Evolutionary conservation across 37 sponge, comb jelly and placozoan species (phyloP), one percentile per base, ranked within the genome.

Genomic region (Mnemiopsis leidyi): DNA sequence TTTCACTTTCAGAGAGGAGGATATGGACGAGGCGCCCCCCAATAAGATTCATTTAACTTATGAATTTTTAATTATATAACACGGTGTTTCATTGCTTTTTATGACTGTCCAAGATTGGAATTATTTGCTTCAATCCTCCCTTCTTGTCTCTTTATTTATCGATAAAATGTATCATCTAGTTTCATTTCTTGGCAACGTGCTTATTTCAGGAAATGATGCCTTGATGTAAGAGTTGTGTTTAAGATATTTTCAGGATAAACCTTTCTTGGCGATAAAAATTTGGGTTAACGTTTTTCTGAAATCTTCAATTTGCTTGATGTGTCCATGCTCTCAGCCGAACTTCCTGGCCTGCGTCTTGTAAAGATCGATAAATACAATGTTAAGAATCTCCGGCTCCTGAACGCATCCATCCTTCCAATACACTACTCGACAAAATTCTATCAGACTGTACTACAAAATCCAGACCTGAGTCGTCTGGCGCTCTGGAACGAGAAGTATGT

Each of bases 1-100:
- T 20, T 33, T 35, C 13, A 23, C 0, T 85, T 85, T 85, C 90
- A 85, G 90, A 85, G 90, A 39, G 90, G 90, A 85, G 90, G 90
- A 40, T 85, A 85, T 28, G 90, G 90, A 85, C 32, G 90, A 85
- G 90, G 90, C 1, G 90, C 48, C 20, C 32, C 79, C 25, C 90
- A 85, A 33, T 85, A 37, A 85, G 61, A 85, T 85, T 38, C 33
- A 71, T 29, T 71, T 29, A 21, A 9, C 23, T 23, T 85, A 3
- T 85, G 61, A 40, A 2, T 85, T 85, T 85, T 85, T 32, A 39
- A 20, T n/a, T 85, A 85, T 40, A 9, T 77, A 77, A 77, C 26
- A 77, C 79, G 36, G 30, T 77, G 79, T 77, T 77, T 77, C 35
- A 77, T 32, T 77, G 79, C 34, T 77, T 77, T 18, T n/a, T n/a